Evolutionary conservation across 2,113 vertebrate genomes (phyloP).

Genomic region (Semnornis frantzii): DNA sequence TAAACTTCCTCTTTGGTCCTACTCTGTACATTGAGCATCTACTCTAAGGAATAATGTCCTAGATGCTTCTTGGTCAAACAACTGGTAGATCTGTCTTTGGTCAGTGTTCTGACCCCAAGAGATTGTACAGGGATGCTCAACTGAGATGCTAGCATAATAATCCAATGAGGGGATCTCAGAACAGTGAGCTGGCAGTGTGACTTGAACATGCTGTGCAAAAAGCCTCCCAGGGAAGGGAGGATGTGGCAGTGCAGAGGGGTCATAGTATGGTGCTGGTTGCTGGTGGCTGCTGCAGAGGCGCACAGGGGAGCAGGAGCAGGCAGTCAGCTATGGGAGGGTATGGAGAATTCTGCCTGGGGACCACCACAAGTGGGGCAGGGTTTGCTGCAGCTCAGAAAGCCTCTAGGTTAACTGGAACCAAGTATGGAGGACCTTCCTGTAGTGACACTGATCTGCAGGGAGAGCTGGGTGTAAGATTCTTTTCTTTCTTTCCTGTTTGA

Average conservation of each 20-base stretch:
- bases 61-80: neutral
- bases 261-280: fast-evolving
- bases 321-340: neutral
- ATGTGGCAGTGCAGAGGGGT: neutral
- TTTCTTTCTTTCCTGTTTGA: neutral
- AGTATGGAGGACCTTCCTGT: neutral
- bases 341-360: neutral
- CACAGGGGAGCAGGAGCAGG: neutral
- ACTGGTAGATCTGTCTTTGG: neutral
- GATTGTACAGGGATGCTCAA: neutral
- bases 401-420: neutral
- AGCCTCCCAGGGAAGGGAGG: neutral
- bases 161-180: fast-evolving
- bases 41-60: neutral
- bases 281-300: fast-evolving
- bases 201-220: neutral
- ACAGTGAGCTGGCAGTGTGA: neutral
- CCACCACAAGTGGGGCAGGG: neutral
- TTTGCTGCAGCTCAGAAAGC: neutral
- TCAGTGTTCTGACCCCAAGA: neutral
- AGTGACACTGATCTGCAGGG: neutral
- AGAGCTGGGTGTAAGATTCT: neutral
- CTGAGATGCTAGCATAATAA: neutral
- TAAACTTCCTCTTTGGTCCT: neutral
- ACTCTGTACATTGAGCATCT: neutral